Conservation (phyloP, 2,888 invertebrate genomes). For the Yponomeuta evonymella region DNA sequence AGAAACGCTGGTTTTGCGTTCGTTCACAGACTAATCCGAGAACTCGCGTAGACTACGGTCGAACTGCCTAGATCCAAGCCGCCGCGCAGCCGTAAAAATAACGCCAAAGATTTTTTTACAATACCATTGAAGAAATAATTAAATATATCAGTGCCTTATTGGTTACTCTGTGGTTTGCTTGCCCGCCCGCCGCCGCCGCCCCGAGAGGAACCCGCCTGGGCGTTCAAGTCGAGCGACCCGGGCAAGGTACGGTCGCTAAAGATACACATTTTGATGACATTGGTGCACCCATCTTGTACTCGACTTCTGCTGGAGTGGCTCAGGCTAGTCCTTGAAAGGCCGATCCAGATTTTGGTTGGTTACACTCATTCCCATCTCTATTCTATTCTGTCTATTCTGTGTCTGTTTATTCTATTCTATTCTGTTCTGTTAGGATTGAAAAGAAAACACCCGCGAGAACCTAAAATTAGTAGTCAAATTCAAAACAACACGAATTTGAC, state of each 20-base stretch:
- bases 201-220: constrained; percentile 81
- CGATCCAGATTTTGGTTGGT: too few relatives aligned
- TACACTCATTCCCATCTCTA: too few relatives aligned
- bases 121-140: constrained; percentile 34
- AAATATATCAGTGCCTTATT: constrained; percentile 76
- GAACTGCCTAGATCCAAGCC: neutral
- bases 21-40: neutral
- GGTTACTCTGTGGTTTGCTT: constrained; percentile 72
- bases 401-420: too few relatives aligned
- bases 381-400: too few relatives aligned
- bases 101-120: constrained; percentile 68
- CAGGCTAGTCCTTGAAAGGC: too few relatives aligned
- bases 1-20: neutral
- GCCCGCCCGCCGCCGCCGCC: constrained; percentile 36
- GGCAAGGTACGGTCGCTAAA: constrained; percentile 84
- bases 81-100: constrained; percentile 28
- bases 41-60: neutral
- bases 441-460: too few relatives aligned
- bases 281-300: constrained; percentile 41
- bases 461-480: too few relatives aligned
- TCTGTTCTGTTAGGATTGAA: too few relatives aligned
- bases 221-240: constrained; percentile 87
- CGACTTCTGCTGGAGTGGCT: constrained; percentile 38
- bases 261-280: constrained; percentile 29
- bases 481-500: too few relatives aligned